These are phyloP conservation scores for Agonopterix subpropinquella DNA, from an alignment of 2,888 invertebrate genomes.

Conservation along the genomic window DNA sequence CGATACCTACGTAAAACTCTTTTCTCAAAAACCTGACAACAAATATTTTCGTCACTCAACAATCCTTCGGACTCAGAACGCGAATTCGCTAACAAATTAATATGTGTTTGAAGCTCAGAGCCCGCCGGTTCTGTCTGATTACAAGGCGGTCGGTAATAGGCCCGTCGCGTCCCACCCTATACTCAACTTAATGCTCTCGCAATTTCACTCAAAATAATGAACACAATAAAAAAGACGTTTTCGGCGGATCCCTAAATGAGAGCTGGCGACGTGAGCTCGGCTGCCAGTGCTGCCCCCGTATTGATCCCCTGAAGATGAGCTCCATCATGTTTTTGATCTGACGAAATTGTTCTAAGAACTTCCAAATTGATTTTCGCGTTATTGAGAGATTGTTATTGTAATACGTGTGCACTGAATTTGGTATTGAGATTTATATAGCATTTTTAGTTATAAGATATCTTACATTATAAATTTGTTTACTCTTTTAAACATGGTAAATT, in stretches of 20 bases:
- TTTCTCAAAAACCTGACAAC: constrained; percentile 2
- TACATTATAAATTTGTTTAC: too few species aligned
- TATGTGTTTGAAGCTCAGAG: constrained; percentile 35
- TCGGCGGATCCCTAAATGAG: constrained; percentile 53
- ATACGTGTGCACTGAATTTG: too few species aligned
- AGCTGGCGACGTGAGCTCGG: constrained; percentile 44
- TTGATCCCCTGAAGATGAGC: constrained; percentile 36
- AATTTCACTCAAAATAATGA: constrained; percentile 73
- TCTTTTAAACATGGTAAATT: too few species aligned
- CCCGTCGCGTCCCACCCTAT: constrained; percentile 67
- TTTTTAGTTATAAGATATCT: too few species aligned
- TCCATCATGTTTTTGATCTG: constrained; percentile 35
- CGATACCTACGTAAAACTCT: too few species aligned
- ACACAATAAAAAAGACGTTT: constrained; percentile 66
- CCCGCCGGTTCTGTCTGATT: constrained; percentile 54
- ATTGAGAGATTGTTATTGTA: too few species aligned
- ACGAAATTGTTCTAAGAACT: constrained; percentile 48
- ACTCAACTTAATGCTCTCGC: constrained; percentile 75
- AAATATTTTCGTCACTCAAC: constrained; percentile 15
- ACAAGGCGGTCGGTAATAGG: constrained; percentile 65
- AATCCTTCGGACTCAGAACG: constrained; percentile 25
- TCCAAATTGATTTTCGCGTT: constrained; percentile 32
- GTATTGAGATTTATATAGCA: too few species aligned
- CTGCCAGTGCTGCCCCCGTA: constrained; percentile 26
- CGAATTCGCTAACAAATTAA: constrained; percentile 64